phyloP scores from a whole-genome alignment of 2,797 vertebrate species.

The Menidia menidia region DNA sequence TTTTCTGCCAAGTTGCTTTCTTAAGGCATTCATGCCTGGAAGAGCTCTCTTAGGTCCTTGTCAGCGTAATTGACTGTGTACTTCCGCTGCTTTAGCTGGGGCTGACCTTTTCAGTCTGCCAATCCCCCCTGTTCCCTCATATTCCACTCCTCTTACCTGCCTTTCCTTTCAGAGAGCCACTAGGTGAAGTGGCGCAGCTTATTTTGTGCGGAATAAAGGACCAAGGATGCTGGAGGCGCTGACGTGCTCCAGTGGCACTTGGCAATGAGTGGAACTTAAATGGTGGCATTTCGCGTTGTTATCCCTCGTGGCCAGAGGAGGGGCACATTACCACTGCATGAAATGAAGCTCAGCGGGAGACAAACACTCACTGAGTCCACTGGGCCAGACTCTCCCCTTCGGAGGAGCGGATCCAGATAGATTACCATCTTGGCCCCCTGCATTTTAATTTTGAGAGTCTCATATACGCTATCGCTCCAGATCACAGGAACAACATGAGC shows the following conservation, averaged over 20 bases:
- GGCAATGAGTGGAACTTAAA: slow-evolving; percentile 33
- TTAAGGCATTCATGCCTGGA: slow-evolving; percentile 14
- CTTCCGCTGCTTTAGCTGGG: slow-evolving; percentile 27
- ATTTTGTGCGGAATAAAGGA: slow-evolving; percentile 21
- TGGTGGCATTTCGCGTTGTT: slow-evolving; percentile 25
- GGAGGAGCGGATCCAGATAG: slow-evolving; percentile 57
- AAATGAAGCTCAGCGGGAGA: slow-evolving; percentile 55
- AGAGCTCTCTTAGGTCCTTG: slow-evolving; percentile 40
- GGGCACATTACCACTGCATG: slow-evolving; percentile 24
- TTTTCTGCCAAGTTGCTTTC: slow-evolving; percentile 28
- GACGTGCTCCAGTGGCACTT: slow-evolving; percentile 28
- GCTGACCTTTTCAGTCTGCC: slow-evolving; percentile 33
- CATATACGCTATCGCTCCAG: slow-evolving; percentile 33
- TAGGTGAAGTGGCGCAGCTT: slow-evolving; percentile 22
- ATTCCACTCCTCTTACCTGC: slow-evolving; percentile 25
- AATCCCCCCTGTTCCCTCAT: not conserved
- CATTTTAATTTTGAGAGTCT: slow-evolving; percentile 61
- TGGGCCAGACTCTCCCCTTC: slow-evolving; percentile 41
- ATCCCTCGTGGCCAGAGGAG: slow-evolving; percentile 19
- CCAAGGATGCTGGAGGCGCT: slow-evolving; percentile 21
- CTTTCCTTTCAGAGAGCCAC: slow-evolving; percentile 15
- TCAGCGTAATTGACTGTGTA: slow-evolving; percentile 42
- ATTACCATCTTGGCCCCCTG: slow-evolving; percentile 59
- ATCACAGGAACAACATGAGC: slow-evolving; percentile 70
- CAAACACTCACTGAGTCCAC: slow-evolving; percentile 43